phyloP scores from a whole-genome alignment of 2,797 vertebrate species.

The Naso thynnoides region DNA sequence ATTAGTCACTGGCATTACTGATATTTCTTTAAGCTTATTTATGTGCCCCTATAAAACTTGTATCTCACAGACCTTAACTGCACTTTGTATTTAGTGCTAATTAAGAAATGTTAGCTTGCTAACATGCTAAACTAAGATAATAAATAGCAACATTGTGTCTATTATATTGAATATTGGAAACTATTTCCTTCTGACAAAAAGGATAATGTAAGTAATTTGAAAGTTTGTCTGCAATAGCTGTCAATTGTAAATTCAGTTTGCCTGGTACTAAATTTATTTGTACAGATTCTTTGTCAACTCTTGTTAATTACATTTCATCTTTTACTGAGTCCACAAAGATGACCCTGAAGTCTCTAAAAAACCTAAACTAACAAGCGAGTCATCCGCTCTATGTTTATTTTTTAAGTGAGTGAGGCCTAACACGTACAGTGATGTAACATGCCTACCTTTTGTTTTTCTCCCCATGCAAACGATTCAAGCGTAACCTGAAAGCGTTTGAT shows the following conservation, averaged over 20 bases:
- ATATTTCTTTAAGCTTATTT: neutral
- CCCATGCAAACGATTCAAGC: conserved; percentile 90
- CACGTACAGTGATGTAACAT: neutral
- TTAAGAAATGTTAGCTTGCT: no score
- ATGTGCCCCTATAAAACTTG: no score
- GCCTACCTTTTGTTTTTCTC: conserved; percentile 87
- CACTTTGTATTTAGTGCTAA: no score
- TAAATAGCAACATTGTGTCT: no score
- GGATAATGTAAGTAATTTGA: neutral
- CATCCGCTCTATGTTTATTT: neutral
- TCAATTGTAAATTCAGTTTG: neutral
- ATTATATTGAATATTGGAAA: no score
- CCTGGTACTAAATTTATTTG: neutral
- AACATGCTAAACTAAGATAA: no score
- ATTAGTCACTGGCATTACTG: neutral
- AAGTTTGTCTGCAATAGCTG: neutral
- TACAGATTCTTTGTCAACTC: neutral
- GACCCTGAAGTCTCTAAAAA: neutral
- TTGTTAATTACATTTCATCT: neutral
- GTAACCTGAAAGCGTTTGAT: conserved; percentile 90
- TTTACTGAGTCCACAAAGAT: neutral
- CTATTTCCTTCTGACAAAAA: neutral
- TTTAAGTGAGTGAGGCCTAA: neutral
- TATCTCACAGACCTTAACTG: no score
- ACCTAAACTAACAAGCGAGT: neutral